Conservation (phyloP, 2,888 invertebrate genomes). For the Drosophila testacea region DNA sequence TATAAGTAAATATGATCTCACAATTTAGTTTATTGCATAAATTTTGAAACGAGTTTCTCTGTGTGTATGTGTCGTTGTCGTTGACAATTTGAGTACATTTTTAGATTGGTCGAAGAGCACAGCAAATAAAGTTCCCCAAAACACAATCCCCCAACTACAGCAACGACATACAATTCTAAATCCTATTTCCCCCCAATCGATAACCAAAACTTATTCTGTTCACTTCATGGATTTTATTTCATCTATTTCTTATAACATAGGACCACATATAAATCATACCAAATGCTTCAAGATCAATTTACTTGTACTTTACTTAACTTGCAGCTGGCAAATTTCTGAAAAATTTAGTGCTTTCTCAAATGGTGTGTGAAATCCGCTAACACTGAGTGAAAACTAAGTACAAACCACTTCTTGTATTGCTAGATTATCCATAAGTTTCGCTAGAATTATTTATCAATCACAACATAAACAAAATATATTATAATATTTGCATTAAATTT, state of each 20-base stretch:
- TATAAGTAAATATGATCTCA: constrained; percentile 38
- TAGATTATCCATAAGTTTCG: constrained; percentile 31
- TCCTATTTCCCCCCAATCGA: constrained; percentile 22
- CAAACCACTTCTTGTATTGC: constrained; percentile 7
- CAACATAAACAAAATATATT: constrained; percentile 4
- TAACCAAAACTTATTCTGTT: constrained; percentile 37
- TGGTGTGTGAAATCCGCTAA: constrained; percentile 79
- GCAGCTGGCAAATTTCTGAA: constrained; percentile 60
- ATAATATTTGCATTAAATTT: constrained; percentile 25
- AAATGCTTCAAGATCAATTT: constrained; percentile 64
- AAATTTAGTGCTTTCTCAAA: constrained; percentile 55
- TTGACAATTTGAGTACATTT: constrained; percentile 45
- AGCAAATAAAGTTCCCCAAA: constrained; percentile 10
- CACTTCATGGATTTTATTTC: constrained; percentile 62
- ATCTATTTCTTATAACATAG: constrained; percentile 62
- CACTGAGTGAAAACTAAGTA: constrained; percentile 46
- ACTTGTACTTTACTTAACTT: constrained; percentile 31
- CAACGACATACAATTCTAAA: constrained; percentile 21
- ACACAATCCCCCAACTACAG: constrained; percentile 19
- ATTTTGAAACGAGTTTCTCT: constrained; percentile 50
- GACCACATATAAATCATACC: constrained; percentile 53
- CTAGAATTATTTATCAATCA: constrained; percentile 29
- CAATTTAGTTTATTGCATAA: constrained; percentile 52
- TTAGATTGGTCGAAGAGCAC: constrained; percentile 53
- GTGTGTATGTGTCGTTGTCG: constrained; percentile 58